These are phyloP conservation scores for Charina bottae DNA, from an alignment of 2,113 vertebrate genomes.

Conservation along the genomic window DNA sequence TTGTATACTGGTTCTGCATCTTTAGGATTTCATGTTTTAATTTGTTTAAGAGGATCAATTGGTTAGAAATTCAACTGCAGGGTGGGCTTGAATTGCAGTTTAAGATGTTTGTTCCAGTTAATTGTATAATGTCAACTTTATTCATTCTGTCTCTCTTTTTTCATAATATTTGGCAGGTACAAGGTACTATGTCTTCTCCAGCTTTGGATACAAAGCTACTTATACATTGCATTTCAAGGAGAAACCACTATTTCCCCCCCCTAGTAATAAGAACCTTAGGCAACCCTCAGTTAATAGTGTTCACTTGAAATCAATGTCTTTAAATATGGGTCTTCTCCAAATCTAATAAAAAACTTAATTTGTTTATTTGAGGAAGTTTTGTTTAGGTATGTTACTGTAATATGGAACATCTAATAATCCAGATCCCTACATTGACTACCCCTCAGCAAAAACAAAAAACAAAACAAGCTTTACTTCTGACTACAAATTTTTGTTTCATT, in stretches of 20 bases:
- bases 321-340: neutral
- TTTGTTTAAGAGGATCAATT: neutral
- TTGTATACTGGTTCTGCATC: neutral
- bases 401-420: neutral
- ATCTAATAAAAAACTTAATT: slow-evolving; percentile 16
- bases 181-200: neutral
- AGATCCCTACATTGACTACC: neutral
- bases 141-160: neutral
- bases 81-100: neutral
- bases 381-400: neutral
- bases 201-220: slow-evolving; percentile 7
- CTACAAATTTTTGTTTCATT: neutral
- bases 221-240: neutral
- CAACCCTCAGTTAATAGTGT: neutral
- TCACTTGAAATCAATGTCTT: slow-evolving; percentile 9
- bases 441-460: neutral
- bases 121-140: neutral
- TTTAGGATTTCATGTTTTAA: neutral
- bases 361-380: neutral
- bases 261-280: neutral
- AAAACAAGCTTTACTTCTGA: neutral
- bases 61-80: neutral
- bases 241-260: neutral
- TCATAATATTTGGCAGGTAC: slow-evolving; percentile 8
- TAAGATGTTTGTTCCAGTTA: neutral